These are phyloP conservation scores for Invenusta paracnida DNA, from an alignment of 2,888 invertebrate species.

Conservation along the genomic window DNA sequence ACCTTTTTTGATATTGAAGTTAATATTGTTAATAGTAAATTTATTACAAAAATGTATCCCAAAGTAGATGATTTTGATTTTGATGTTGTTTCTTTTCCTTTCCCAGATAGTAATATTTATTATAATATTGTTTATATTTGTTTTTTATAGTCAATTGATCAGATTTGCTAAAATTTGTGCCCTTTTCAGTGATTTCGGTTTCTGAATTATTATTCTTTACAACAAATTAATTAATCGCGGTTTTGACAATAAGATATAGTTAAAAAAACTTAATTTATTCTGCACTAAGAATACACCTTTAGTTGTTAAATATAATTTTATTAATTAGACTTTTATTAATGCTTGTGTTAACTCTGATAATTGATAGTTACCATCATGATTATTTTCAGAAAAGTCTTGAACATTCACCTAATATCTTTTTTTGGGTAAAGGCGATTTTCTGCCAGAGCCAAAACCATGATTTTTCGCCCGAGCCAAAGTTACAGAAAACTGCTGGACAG, in stretches of 20 bases:
- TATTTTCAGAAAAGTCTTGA: not conserved
- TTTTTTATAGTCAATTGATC: not conserved
- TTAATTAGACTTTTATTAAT: not conserved
- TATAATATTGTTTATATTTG: not conserved
- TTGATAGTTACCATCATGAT: not conserved
- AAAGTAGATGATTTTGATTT: not conserved
- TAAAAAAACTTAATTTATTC: not conserved
- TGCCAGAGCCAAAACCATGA: too few species aligned
- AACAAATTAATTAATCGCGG: not conserved
- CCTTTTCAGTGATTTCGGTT: not conserved
- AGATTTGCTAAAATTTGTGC: not conserved
- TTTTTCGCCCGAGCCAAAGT: too few species aligned
- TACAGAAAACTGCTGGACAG: too few species aligned
- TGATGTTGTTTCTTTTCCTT: not conserved
- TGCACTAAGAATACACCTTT: not conserved
- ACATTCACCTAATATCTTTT: not conserved
- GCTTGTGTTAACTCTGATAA: not conserved
- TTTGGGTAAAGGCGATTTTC: too few species aligned
- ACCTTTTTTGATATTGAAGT: not conserved
- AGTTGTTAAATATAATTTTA: not conserved
- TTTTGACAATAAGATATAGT: not conserved
- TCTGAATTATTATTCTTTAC: not conserved
- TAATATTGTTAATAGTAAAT: not conserved
- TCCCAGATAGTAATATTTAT: not conserved
- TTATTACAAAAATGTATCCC: not conserved